Percentiles rank a stretch among this genome's conserved stretches.
phyloP scores from a whole-genome alignment of 2,113 vertebrate genomes.

The Harpagus bidentatus region DNA sequence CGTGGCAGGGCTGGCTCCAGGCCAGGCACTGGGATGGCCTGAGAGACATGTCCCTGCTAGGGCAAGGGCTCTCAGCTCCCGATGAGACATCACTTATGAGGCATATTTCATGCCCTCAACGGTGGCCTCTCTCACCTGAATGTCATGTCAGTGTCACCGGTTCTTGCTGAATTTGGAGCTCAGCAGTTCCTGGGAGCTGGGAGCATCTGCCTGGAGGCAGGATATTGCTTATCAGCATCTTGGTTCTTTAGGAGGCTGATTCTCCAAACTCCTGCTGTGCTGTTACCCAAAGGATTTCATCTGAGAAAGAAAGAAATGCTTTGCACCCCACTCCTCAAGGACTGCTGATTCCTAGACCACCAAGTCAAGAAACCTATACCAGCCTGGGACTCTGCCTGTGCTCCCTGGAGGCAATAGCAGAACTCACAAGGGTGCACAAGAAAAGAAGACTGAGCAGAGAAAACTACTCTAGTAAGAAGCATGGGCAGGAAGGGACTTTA shows the following conservation, averaged over 20 bases:
- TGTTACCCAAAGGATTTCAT: not conserved
- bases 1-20: not conserved
- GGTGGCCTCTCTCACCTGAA: not conserved
- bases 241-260: not conserved
- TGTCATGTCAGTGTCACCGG: not conserved
- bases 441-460: not conserved
- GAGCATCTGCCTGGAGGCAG: slow-evolving; percentile 8
- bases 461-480: not conserved
- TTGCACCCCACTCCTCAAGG: not conserved
- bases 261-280: not conserved
- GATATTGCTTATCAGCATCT: slow-evolving; percentile 25
- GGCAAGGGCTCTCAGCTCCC: not conserved
- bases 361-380: not conserved
- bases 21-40: not conserved
- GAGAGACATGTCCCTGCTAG: not conserved
- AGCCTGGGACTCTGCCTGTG: not conserved
- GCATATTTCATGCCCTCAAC: not conserved
- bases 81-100: slow-evolving; percentile 20
- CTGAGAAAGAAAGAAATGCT: not conserved
- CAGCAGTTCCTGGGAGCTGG: slow-evolving; percentile 33
- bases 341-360: not conserved
- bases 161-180: slow-evolving; percentile 37
- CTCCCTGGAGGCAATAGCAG: not conserved
- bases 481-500: not conserved
- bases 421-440: not conserved